Percentiles rank a stretch among this genome's conserved stretches.
Evolutionary conservation across 2,797 vertebrate species (phyloP).

Genomic region (Sebastes goodei): DNA sequence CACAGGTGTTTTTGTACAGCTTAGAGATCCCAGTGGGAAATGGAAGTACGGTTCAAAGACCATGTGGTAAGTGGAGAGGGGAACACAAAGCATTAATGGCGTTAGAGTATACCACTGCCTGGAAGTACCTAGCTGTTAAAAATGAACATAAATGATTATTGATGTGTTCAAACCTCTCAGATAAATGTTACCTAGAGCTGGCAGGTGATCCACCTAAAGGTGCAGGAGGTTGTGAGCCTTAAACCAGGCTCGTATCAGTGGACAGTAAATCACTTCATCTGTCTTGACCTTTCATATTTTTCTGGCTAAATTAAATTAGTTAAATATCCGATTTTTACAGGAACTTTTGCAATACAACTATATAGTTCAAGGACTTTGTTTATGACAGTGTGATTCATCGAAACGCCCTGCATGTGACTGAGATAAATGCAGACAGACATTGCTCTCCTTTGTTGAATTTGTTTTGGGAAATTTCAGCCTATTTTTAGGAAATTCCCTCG

Average conservation of each 20-base stretch:
- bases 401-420: neutral
- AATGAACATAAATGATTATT: neutral
- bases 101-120: neutral
- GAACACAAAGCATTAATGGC: neutral
- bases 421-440: neutral
- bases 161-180: neutral
- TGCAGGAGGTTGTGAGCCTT: neutral
- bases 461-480: neutral
- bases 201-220: neutral
- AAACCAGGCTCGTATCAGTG: neutral
- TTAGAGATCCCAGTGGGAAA: constrained; percentile 61
- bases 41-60: constrained; percentile 86
- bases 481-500: constrained; percentile 1
- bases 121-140: neutral
- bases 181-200: neutral
- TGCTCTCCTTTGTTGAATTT: neutral
- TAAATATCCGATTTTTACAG: neutral
- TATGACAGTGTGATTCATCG: neutral
- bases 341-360: neutral
- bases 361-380: neutral
- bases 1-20: constrained; percentile 65
- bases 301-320: neutral
- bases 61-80: constrained; percentile 76
- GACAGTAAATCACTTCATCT: neutral
- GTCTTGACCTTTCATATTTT: neutral